A percentile compares a stretch with the other conserved stretches of the same genome.
Evolutionary conservation across 2,888 invertebrate species (phyloP).

Genomic region (Lampropteryx suffumata): DNA sequence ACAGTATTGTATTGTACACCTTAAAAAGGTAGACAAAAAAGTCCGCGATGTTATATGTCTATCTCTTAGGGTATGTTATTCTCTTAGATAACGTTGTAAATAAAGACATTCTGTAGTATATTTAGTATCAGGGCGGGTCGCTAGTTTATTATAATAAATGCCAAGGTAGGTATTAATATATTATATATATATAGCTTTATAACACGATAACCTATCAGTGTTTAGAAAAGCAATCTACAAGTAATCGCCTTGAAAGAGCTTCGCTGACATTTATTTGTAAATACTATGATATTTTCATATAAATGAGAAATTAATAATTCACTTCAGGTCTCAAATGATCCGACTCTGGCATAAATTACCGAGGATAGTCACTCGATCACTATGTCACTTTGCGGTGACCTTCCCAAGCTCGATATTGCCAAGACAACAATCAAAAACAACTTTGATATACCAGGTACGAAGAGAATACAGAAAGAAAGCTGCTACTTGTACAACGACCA

Average conservation of each 20-base stretch:
- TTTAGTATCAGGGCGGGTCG: too few relatives aligned
- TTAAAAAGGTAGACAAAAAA: too few relatives aligned
- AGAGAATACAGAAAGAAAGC: slow-evolving; percentile 4
- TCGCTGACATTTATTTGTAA: not conserved
- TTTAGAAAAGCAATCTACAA: slow-evolving; percentile 2
- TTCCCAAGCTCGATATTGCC: slow-evolving; percentile 2
- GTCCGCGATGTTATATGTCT: too few relatives aligned
- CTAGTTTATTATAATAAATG: not conserved
- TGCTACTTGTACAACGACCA: not conserved
- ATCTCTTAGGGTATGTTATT: too few relatives aligned
- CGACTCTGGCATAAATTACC: slow-evolving; percentile 4
- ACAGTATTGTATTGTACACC: too few relatives aligned
- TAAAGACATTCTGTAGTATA: too few relatives aligned
- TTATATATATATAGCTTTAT: slow-evolving; percentile 2
- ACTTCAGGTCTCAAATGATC: not conserved
- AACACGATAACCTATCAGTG: slow-evolving; percentile 4
- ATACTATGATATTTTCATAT: slow-evolving; percentile 2
- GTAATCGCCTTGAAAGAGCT: slow-evolving; percentile 6
- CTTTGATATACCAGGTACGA: too few relatives aligned
- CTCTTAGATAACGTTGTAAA: too few relatives aligned
- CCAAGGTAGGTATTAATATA: too few relatives aligned
- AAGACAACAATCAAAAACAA: not conserved
- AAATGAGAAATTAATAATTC: not conserved
- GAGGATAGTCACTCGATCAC: not conserved
- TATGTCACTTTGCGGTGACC: not conserved